Evolutionary conservation across 53 echinoderm and acorn worm genomes (phyloP).

Genomic region (Henricia sp.): DNA sequence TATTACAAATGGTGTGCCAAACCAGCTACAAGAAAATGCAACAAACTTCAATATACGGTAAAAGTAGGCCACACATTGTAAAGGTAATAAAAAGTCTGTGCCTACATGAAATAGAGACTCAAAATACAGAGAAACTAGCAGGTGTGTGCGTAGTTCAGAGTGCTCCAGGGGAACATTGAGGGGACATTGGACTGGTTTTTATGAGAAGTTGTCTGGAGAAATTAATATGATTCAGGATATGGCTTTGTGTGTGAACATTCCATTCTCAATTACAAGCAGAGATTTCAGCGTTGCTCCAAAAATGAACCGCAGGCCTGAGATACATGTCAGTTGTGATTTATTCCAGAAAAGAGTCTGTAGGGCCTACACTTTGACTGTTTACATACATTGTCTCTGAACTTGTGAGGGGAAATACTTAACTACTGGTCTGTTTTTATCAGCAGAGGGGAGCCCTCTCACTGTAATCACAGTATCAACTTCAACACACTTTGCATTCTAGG

Average conservation of each 20-base stretch:
- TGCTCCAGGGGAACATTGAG: not conserved
- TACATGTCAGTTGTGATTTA: no score
- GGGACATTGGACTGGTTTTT: not conserved
- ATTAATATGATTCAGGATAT: not conserved
- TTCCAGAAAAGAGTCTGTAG: not conserved
- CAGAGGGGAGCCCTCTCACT: not conserved
- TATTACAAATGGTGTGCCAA: no score
- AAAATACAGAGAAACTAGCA: conserved; percentile 8
- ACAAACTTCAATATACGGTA: no score
- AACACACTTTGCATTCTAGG: not conserved
- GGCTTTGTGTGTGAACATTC: not conserved
- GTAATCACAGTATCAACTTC: conserved; percentile 11
- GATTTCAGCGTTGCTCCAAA: no score
- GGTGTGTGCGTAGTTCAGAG: not conserved
- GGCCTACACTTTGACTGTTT: not conserved
- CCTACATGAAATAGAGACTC: no score
- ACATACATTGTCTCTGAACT: not conserved
- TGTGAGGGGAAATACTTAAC: not conserved
- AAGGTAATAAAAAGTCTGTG: no score
- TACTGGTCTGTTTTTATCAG: not conserved
- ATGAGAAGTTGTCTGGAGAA: not conserved
- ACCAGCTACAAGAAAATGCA: no score
- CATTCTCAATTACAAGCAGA: not conserved
- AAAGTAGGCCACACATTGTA: no score
- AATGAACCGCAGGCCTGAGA: no score